phyloP scores from a whole-genome alignment of 2,797 vertebrate genomes.

The Sebastes iracundus region DNA sequence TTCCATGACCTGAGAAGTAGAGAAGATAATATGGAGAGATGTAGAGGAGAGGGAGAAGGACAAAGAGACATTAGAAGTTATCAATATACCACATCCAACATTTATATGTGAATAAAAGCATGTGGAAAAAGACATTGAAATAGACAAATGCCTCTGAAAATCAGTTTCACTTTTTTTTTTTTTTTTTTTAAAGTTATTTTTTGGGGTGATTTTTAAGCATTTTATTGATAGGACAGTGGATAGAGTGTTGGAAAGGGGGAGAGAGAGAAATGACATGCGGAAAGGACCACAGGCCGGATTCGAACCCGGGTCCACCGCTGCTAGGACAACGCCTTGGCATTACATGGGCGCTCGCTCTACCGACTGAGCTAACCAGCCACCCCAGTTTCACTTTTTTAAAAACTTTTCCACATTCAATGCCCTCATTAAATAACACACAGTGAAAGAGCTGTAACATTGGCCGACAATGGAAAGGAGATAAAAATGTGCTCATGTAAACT shows the following conservation, averaged over 20 bases:
- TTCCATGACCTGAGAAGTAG: constrained; percentile 75
- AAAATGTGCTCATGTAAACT: background rate
- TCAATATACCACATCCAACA: background rate
- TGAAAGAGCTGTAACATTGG: background rate
- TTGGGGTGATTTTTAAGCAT: no score
- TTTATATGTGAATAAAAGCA: background rate
- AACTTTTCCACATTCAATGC: background rate
- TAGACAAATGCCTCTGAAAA: background rate
- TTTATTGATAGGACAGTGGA: no score
- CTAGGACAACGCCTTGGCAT: no score
- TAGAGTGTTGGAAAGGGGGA: no score
- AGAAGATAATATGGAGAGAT: background rate
- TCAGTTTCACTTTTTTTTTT: background rate
- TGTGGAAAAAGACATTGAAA: background rate
- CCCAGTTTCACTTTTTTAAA: background rate
- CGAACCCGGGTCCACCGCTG: no score
- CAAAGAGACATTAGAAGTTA: background rate
- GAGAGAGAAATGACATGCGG: no score
- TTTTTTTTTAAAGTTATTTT: no score
- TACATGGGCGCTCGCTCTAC: no score
- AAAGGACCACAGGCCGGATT: no score
- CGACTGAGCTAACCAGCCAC: no score
- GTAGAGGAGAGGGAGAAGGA: background rate
- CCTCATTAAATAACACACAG: background rate
- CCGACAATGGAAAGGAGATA: background rate